Conservation (phyloP, 2,797 vertebrate genomes). For the Halcyon smyrnensis region DNA sequence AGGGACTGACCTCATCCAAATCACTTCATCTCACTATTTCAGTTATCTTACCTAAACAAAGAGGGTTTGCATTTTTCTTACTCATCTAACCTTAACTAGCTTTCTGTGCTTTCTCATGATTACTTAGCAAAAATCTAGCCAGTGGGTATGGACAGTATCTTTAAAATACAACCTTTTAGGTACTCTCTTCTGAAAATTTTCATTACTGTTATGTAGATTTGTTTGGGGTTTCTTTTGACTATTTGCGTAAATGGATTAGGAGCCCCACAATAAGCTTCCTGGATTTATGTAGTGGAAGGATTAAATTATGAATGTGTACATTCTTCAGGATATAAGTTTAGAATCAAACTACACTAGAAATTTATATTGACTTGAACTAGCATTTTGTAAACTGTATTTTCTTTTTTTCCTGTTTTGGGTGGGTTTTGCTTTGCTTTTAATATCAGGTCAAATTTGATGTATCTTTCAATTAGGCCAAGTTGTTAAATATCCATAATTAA, state of each 20-base stretch:
- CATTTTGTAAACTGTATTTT: neutral
- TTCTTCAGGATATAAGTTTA: neutral
- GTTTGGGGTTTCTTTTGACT: neutral
- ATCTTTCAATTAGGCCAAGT: neutral
- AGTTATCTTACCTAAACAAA: neutral
- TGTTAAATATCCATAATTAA: neutral
- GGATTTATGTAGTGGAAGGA: rapidly evolving
- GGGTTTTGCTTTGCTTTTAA: neutral
- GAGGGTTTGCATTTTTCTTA: neutral
- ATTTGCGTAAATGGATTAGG: neutral
- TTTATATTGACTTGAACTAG: neutral
- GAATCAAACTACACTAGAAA: neutral
- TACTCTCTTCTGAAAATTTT: neutral
- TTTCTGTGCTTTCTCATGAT: neutral
- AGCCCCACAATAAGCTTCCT: neutral
- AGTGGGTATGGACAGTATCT: neutral
- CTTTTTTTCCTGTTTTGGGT: neutral
- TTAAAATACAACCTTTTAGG: neutral
- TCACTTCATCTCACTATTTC: conserved; percentile 11
- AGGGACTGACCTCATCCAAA: conserved; percentile 40
- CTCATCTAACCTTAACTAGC: neutral
- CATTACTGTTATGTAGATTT: neutral
- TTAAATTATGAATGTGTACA: neutral
- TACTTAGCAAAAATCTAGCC: neutral
- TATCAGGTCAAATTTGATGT: rapidly evolving